Conservation (phyloP, 2,113 vertebrate genomes). For the Nymphicus hollandicus region DNA sequence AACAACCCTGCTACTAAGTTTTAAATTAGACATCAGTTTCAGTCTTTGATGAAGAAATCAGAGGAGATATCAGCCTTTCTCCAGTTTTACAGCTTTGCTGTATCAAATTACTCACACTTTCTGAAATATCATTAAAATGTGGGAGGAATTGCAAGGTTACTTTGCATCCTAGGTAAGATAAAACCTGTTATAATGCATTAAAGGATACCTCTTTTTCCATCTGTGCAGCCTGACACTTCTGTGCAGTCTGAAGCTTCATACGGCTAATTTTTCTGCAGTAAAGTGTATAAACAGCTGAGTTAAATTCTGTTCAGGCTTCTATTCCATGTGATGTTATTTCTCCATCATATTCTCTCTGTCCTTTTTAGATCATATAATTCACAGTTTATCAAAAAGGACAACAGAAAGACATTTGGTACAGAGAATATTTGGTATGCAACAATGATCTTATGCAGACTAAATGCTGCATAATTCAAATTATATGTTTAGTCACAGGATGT, state of each 20-base stretch:
- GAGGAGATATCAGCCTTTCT: background rate
- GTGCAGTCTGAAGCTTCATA: background rate
- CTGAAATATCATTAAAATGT: background rate
- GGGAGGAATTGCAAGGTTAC: background rate
- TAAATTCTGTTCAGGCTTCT: background rate
- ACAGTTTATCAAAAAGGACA: constrained; percentile 7
- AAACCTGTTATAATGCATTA: background rate
- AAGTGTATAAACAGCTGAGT: background rate
- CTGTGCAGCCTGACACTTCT: background rate
- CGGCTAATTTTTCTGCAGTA: background rate
- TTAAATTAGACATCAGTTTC: background rate
- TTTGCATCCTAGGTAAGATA: background rate
- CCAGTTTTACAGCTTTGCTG: background rate
- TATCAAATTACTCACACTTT: background rate
- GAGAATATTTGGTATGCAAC: constrained; percentile 10
- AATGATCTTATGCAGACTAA: background rate
- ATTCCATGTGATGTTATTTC: background rate
- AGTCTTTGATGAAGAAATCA: no score
- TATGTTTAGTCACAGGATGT: constrained; percentile 12
- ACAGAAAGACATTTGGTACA: background rate
- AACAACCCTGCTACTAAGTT: background rate
- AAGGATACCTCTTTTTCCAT: background rate
- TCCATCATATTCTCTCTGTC: background rate
- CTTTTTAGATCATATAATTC: background rate
- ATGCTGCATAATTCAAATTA: constrained; percentile 28